A percentile compares a stretch with the other conserved stretches of the same genome.
phyloP scores from a whole-genome alignment of 2,797 vertebrate genomes.

The Acanthurus leucopareius region DNA sequence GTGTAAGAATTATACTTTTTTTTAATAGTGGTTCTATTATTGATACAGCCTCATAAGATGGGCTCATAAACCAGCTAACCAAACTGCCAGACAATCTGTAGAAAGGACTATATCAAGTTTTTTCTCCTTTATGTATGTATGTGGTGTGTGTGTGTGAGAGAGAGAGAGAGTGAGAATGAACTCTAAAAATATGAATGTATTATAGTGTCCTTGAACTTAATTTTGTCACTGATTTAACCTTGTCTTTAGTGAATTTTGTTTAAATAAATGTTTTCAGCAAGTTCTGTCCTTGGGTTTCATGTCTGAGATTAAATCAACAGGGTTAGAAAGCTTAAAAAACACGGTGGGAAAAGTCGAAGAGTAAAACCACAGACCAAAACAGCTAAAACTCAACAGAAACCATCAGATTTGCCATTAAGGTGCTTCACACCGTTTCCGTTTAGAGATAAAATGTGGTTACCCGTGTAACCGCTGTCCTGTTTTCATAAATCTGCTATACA shows the following conservation, averaged over 20 bases:
- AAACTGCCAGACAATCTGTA: conserved; percentile 72
- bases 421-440: not conserved
- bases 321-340: not conserved
- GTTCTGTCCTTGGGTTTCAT: not conserved
- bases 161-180: too few relatives aligned
- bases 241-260: conserved; percentile 39
- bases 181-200: not conserved
- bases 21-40: conserved; percentile 43
- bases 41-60: conserved; percentile 23
- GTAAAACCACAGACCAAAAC: conserved; percentile 4
- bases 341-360: too few relatives aligned
- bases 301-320: not conserved
- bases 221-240: conserved; percentile 20
- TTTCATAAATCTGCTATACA: not conserved
- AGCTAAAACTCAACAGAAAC: not conserved
- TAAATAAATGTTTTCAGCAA: conserved; percentile 50
- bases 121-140: not conserved
- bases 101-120: conserved; percentile 26
- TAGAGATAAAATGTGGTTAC: not conserved
- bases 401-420: not conserved
- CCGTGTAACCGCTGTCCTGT: not conserved
- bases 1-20: conserved; percentile 17
- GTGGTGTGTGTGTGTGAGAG: conserved; percentile 21
- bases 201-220: not conserved
- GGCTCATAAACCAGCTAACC: conserved; percentile 60